These are phyloP conservation scores for Eidolon dupreanum DNA, from an alignment of 2,797 vertebrate species.

Conservation along the genomic window DNA sequence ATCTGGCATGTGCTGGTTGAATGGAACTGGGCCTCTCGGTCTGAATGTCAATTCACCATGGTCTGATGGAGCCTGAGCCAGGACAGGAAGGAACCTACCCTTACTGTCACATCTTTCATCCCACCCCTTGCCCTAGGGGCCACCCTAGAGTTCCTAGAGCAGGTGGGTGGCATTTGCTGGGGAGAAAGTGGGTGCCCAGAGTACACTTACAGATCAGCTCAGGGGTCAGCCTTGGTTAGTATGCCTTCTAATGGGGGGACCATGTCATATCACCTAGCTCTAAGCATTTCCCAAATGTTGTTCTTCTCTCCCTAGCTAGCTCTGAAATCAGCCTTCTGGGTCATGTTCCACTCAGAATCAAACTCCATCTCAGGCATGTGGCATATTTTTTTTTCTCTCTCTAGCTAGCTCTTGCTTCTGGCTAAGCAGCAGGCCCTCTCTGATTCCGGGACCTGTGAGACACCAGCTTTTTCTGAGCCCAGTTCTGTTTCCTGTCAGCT, in stretches of 20 bases:
- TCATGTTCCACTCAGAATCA: neutral
- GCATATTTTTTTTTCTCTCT: neutral
- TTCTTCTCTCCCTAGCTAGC: neutral
- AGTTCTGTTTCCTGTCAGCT: neutral
- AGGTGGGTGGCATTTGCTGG: neutral
- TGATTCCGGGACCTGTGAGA: neutral
- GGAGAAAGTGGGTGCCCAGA: neutral
- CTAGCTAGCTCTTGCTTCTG: neutral
- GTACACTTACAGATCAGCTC: neutral
- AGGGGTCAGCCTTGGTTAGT: neutral
- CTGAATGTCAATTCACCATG: neutral
- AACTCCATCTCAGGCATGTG: neutral
- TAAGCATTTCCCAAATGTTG: neutral
- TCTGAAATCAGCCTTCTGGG: neutral
- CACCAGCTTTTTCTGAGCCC: neutral
- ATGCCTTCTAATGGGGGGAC: neutral
- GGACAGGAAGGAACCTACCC: neutral
- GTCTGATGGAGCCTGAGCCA: neutral
- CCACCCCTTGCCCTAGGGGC: neutral
- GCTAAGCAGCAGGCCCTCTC: neutral
- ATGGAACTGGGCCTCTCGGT: neutral
- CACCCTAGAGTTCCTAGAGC: neutral
- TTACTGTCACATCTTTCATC: neutral
- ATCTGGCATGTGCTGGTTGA: neutral
- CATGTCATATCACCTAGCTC: neutral